Evolutionary conservation across 37 sponge, comb jelly and placozoan genomes (phyloP), one percentile per base, ranked within the genome.

Genomic region (Halisarca cf. caerulea): DNA sequence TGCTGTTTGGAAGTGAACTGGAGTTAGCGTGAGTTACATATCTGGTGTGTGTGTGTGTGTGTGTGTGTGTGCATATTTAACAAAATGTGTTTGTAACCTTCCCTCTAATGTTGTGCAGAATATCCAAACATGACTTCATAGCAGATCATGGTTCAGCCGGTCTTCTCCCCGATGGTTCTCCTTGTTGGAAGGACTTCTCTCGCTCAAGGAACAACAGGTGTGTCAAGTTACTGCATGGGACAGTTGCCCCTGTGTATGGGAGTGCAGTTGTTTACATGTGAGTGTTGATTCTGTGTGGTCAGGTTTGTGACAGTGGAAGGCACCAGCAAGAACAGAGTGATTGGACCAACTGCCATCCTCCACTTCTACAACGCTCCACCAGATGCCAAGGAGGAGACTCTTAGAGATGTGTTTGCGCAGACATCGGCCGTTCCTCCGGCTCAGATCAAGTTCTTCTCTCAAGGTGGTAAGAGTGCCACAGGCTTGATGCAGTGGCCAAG

Each of bases 351-450:
- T n/a, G 81, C 84, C 62, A 86, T 96, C 0, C 87, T 96, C 20
- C 96, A 96, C 81, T 96, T 96, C 80, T 96, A 93, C 85, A 96
- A 96, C 39, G 91, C 87, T 47, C 96, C 96, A 37, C 94, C 96
- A 3, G 96, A 93, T 61, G 91, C 88, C 80, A 87, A 85, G 8
- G 83, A 87, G 17, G 94, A 96, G 18, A 66, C 85, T 23, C 83
- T 96, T 21, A 84, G 64, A 41, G 84, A 87, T 60, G 89, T 92
- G 14, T 91, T 90, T 36, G 42, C 68, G 1, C 86, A 94, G 53
- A 78, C 78, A 0, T 58, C 59, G n/a, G 89, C 81, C 15, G 38
- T 18, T 23, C 47, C 58, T 58, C 91, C 89, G 0, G 44, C 34
- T 25, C 74, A 58, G 0, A 86, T 84, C 80, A 94, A 88, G 60